Base-by-base conservation (phyloP, 2,888 invertebrate genomes). In the Tromatobia lineatoria region DNA sequence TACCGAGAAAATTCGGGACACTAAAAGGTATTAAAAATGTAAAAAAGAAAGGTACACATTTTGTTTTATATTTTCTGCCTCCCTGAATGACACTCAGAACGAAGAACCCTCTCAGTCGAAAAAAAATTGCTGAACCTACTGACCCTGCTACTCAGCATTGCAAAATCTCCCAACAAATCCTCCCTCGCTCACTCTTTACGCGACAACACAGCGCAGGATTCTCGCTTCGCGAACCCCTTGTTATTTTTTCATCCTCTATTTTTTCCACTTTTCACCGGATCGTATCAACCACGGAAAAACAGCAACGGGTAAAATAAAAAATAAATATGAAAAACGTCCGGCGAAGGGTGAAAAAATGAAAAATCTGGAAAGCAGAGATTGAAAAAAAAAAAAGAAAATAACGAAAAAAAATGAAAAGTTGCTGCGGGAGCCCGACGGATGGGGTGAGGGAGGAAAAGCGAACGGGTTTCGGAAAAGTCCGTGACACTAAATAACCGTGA, bases 401-500 rank as follows among this genome's bases (percentile, higher is more conserved):
- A 23, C 1, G 1, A 38, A 38, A 38, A 34, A 18, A 61, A 64
- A 64, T 76, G 57, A 64, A 81, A 81, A 76, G 45, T 52, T 70
- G 54, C 59, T 20, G 23, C 3, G 52, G 18, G 13, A 8, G 38
- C n/a, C 18, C 11, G 3, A 38, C 4, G 69, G n/a, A 47, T 8
- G 59, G 2, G 29, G 20, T 11, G 8, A n/a, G 57, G 15, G 67
- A n/a, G 59, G 18, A 23, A 64, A 42, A 11, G 52, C 34, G 38
- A 75, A 66, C 29, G 71, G 61, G 80, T 78, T 83, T 77, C 64
- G 78, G 78, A 54, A 71, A 80, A 64, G 47, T 66, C 76, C 45
- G 66, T 66, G 78, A 77, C 80, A 80, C 83, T 85, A 85, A 85
- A 86, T 85, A 78, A 85, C 71, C 76, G 77, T 83, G 85, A 85